phyloP scores from a whole-genome alignment of 1,140 invertebrate genomes.

The Aethina tumida region DNA sequence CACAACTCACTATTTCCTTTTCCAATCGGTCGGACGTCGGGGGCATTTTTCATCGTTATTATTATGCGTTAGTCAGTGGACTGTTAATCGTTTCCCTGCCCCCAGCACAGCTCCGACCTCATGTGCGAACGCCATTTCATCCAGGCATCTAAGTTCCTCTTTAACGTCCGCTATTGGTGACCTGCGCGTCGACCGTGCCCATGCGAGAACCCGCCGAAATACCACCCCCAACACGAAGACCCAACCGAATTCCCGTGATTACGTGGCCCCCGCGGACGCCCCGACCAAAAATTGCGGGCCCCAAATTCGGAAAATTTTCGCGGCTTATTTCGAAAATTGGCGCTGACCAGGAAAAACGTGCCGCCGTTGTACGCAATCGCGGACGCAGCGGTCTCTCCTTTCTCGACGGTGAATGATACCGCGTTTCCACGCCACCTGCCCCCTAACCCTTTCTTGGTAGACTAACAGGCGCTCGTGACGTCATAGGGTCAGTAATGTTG shows the following conservation, averaged over 20 bases:
- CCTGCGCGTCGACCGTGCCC: no score
- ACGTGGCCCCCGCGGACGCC: conserved; percentile 2
- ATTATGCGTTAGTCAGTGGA: no score
- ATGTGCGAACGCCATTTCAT: no score
- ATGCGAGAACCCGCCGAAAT: no score
- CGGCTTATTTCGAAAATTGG: conserved; percentile 4
- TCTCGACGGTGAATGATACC: conserved; percentile 11
- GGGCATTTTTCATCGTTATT: no score
- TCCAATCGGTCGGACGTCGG: background rate
- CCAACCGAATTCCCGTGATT: no score
- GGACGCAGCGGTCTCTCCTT: conserved; percentile 7
- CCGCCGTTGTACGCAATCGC: conserved; percentile 7
- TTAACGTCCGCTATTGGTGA: no score
- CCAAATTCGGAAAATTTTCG: conserved; percentile 5
- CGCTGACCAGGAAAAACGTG: conserved; percentile 3
- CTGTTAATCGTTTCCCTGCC: no score
- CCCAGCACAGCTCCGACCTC: no score
- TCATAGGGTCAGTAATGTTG: conserved; percentile 30
- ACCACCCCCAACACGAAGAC: no score
- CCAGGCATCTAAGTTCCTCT: no score
- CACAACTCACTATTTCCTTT: background rate
- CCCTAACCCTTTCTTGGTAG: conserved; percentile 20
- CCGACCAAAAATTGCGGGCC: conserved; percentile 18
- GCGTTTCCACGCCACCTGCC: conserved; percentile 4
- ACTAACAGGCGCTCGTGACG: conserved; percentile 24